Conservation (phyloP, 2,797 vertebrate species). For the Sebastes trivittatus region DNA sequence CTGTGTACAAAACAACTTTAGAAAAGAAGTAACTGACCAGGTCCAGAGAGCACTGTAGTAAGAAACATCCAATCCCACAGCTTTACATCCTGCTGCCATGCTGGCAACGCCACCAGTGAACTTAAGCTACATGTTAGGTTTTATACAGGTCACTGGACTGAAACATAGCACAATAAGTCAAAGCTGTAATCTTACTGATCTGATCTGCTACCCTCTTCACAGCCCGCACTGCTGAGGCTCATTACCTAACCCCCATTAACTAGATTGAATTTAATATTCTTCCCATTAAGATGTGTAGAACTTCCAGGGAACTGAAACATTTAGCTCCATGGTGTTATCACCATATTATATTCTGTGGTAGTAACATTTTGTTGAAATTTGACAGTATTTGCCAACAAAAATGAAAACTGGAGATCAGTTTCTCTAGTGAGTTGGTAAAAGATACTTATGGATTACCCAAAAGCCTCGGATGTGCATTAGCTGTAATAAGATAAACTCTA, state of each 20-base stretch:
- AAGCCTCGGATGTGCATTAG: not conserved
- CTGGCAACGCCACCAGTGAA: not conserved
- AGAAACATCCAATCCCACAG: not conserved
- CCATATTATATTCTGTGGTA: not conserved
- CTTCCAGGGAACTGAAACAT: not conserved
- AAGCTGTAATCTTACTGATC: no score
- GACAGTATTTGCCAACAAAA: not conserved
- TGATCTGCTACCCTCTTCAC: no score
- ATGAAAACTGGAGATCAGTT: no score
- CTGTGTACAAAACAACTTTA: not conserved
- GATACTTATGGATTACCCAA: not conserved
- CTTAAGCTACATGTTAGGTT: not conserved
- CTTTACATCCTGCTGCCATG: not conserved
- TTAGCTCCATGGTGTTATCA: not conserved
- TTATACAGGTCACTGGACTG: not conserved
- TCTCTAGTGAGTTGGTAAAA: not conserved
- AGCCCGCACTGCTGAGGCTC: no score
- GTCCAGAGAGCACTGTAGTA: not conserved
- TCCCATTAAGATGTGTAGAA: not conserved
- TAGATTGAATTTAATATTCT: no score
- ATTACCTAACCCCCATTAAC: no score
- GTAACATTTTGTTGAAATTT: not conserved
- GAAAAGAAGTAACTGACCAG: not conserved
- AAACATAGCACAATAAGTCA: no score
- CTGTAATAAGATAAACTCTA: not conserved